A percentile compares a stretch with the other conserved stretches of the same genome.
Conservation (phyloP, 2,113 vertebrate species). For the Melanocharis versteri region DNA sequence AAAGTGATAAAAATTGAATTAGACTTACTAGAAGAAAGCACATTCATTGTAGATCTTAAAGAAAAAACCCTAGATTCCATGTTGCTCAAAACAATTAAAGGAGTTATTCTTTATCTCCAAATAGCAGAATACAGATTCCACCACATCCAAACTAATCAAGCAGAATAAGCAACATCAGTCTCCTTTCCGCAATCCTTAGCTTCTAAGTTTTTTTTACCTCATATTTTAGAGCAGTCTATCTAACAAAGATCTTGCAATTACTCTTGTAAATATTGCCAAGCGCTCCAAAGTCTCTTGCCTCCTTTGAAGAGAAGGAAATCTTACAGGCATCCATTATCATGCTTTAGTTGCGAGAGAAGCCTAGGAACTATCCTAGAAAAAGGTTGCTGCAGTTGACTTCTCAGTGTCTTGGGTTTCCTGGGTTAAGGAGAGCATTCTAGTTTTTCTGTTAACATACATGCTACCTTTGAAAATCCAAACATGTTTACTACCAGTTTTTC, state of each 20-base stretch:
- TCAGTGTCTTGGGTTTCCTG: neutral
- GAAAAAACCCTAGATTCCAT: neutral
- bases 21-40: neutral
- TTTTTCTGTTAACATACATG: neutral
- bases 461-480: neutral
- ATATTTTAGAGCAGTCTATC: neutral
- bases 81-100: neutral
- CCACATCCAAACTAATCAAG: neutral
- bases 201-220: neutral
- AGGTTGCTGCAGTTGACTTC: neutral
- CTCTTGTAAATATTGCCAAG: neutral
- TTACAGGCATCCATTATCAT: neutral
- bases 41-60: neutral
- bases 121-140: neutral
- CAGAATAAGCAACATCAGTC: neutral
- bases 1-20: neutral
- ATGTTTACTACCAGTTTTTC: neutral
- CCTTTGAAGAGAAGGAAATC: neutral
- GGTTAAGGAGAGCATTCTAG: neutral
- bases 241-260: neutral
- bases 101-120: neutral
- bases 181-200: neutral
- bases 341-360: neutral
- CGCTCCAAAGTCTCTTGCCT: neutral
- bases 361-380: neutral